Conservation (phyloP, 2,113 vertebrate species). For the Addax nasomaculatus region DNA sequence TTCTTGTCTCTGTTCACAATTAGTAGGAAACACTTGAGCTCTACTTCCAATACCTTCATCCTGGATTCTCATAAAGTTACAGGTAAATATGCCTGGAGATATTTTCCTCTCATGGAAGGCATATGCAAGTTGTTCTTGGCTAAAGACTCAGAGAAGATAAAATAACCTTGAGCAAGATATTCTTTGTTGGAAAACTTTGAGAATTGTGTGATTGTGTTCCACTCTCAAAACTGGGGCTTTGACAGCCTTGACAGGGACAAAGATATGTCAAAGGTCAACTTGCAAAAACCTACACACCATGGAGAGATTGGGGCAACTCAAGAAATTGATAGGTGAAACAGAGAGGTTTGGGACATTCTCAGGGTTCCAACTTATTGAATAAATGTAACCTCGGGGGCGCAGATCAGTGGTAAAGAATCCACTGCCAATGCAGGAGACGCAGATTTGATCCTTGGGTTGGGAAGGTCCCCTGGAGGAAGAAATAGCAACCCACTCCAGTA, state of each 20-base stretch:
- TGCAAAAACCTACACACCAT: not conserved
- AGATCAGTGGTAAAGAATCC: not conserved
- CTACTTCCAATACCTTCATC: not conserved
- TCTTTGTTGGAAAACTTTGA: not conserved
- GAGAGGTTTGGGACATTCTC: not conserved
- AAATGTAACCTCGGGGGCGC: not conserved
- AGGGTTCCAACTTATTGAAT: not conserved
- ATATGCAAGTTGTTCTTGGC: not conserved
- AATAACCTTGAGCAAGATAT: not conserved
- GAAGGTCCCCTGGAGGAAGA: not conserved
- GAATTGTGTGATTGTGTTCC: not conserved
- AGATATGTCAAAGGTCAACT: not conserved
- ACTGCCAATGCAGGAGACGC: not conserved
- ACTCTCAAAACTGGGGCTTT: not conserved
- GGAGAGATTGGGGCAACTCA: not conserved
- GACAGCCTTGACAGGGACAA: not conserved
- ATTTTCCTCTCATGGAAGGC: not conserved
- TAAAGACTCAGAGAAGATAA: not conserved
- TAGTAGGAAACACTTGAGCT: not conserved
- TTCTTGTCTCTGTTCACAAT: not conserved
- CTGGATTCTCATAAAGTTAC: not conserved
- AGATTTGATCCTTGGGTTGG: not conserved
- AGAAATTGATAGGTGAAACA: not conserved
- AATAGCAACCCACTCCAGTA: not conserved
- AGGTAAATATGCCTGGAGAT: not conserved